Evolutionary conservation across 1,140 invertebrate genomes (phyloP), one percentile per base, ranked within the genome.

Genomic region (Holotrichia oblita): DNA sequence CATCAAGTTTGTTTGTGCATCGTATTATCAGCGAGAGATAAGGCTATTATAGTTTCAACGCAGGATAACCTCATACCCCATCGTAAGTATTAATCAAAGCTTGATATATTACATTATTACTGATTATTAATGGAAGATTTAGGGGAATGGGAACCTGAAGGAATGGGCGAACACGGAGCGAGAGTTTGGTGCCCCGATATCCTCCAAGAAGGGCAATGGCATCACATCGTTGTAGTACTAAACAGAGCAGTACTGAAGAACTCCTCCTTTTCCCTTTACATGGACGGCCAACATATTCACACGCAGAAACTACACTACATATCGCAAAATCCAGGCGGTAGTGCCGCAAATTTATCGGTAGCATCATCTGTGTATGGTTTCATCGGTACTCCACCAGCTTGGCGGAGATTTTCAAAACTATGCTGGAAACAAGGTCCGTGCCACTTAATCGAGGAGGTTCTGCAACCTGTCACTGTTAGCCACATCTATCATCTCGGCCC

Each of bases 401-500:
- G 94, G 95, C 89, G 95, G 79, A 90, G 93, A 76, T 94, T 94
- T 85, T 99, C 97, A 7, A 91, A 92, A 76, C 89, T 99, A 0
- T 92, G 93, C 40, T 99, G 97, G 97, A 94, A 97, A 83, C 97
- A 99, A 89, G 97, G 97, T 0, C 95, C 97, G 4, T 97, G 96
- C 84, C 92, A 98, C 83, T 86, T 99, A 72, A 89, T 99, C 7
- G 98, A 99, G 88, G 98, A 99, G 89, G 97, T 92, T 22, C 88
- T 93, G 79, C 92, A 90, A 81, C 92, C 91, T 64, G 93, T 93
- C 85, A 94, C 91, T 69, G 95, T 95, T 74, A 90, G 91, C 72
- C 91, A 93, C 20, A 92, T 99, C 40, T 97, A 95, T 85, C 93
- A 95, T 84, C 88, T 99, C 10, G 98, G 98, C 0, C 93, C 96